Evolutionary conservation across 1,140 invertebrate species (phyloP), one percentile per base, ranked within the genome.

Genomic region (Drosophila pruinosa): DNA sequence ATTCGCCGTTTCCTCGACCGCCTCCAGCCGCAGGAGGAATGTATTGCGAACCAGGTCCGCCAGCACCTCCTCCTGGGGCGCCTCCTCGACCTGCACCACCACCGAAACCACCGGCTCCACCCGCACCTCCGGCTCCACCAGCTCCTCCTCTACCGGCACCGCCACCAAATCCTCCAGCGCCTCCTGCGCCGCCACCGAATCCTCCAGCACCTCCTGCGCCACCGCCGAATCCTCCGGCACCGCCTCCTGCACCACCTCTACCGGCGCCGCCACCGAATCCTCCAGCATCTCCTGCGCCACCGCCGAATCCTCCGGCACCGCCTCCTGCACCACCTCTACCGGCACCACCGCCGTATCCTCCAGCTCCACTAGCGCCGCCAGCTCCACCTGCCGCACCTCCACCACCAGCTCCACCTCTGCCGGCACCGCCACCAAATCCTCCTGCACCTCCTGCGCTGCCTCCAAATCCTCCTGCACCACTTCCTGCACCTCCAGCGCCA

Each of bases 1-100:
- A 91, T 14, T 89, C 83, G 6, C 90, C 90, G 52, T 78, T 91
- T 10, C 89, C 88, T 21, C 79, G 90, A 6, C 88, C 78, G 4
- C 54, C 82, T n/a, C 89, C 81, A 4, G 81, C 53, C 5, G 72
- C 26, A 12, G 80, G 89, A 3, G 85, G 85, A 58, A 89, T 77
- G 45, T 86, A 89, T 28, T 88, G 82, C 0, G 78, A 67, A 5
- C 83, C 78, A n/a, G 75, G 56, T n/a, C 67, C 62, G 6, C 75
- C 76, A 14, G 62, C 17, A 22, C 77, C 73, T 4, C 76, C 73
- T 4, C 76, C 75, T 0, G 74, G 72, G 4, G 39, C 64, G 5
- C 72, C 38, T 22, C 76, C 74, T 19, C 73, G 24, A 21, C 47
- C 45, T 3, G 75, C 63, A n/a, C 79, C 26, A n/a, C 77, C 48